These are phyloP conservation scores for Aurelia sp. DNA, from an alignment of 30 jellyfish, hydroid and myxozoan species.

Conservation along the genomic window DNA sequence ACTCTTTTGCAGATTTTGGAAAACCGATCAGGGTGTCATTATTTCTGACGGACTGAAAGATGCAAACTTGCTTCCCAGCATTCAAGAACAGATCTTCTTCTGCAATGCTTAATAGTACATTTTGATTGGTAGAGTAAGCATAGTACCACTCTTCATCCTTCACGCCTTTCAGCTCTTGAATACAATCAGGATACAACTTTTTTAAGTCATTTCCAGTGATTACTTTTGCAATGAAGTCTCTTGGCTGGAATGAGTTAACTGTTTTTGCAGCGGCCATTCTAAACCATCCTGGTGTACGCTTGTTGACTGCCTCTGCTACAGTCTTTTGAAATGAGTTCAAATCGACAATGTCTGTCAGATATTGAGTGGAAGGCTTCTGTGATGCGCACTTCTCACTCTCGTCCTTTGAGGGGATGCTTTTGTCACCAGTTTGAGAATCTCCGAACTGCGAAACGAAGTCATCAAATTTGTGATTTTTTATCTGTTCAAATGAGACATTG, in stretches of 20 bases:
- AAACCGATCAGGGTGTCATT: constrained; percentile 41
- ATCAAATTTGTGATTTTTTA: constrained; percentile 8
- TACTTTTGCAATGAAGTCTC: constrained; percentile 55
- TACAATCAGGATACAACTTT: constrained; percentile 18
- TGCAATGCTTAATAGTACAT: constrained; percentile 14
- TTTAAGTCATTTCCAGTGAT: constrained; percentile 24
- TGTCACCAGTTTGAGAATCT: neutral
- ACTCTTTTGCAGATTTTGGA: constrained; percentile 16
- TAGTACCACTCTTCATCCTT: neutral
- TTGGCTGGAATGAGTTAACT: neutral
- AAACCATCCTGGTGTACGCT: constrained; percentile 60
- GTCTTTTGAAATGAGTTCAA: constrained; percentile 60
- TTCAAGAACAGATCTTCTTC: constrained; percentile 51
- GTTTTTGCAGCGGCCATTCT: constrained; percentile 19
- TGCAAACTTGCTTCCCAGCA: constrained; percentile 26
- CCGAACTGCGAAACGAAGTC: constrained; percentile 6
- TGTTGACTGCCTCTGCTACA: constrained; percentile 45
- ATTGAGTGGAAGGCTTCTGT: constrained; percentile 37
- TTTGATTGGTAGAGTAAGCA: constrained; percentile 41
- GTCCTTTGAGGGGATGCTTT: no score
- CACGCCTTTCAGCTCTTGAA: constrained; percentile 7
- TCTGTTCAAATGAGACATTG: constrained; percentile 1
- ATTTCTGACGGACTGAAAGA: constrained; percentile 18
- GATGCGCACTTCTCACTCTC: constrained; percentile 30
- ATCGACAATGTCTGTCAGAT: constrained; percentile 46